Evolutionary conservation across 2,888 invertebrate genomes (phyloP).

Genomic region (Amorpha juglandis): DNA sequence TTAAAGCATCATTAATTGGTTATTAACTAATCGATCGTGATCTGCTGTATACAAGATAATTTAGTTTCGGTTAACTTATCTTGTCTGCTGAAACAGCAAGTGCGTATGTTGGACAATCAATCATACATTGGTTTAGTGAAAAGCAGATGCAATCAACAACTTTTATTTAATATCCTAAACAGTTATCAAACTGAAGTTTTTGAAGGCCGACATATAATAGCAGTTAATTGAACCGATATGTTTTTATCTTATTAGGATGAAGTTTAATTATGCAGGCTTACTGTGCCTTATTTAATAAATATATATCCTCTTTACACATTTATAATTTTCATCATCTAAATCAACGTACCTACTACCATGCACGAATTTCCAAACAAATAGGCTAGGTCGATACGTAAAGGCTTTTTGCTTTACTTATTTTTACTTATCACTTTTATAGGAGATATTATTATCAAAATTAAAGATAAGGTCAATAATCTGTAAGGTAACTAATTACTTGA

Average conservation of each 20-base stretch:
- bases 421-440: no score
- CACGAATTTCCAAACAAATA: no score
- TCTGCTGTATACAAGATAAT: not conserved
- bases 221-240: not conserved
- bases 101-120: not conserved
- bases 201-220: not conserved
- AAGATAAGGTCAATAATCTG: not conserved
- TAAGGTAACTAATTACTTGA: not conserved
- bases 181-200: not conserved
- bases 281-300: no score
- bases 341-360: no score
- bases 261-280: no score
- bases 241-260: no score
- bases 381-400: no score
- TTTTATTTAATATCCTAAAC: not conserved
- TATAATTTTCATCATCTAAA: no score
- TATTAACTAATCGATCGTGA: constrained; percentile 4
- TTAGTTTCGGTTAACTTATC: not conserved
- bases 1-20: constrained; percentile 2
- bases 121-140: not conserved
- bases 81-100: not conserved
- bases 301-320: not conserved
- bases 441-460: not conserved
- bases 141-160: not conserved
- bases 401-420: no score